Evolutionary conservation across 2,888 invertebrate genomes (phyloP).

Genomic region (Thereva nobilitata): DNA sequence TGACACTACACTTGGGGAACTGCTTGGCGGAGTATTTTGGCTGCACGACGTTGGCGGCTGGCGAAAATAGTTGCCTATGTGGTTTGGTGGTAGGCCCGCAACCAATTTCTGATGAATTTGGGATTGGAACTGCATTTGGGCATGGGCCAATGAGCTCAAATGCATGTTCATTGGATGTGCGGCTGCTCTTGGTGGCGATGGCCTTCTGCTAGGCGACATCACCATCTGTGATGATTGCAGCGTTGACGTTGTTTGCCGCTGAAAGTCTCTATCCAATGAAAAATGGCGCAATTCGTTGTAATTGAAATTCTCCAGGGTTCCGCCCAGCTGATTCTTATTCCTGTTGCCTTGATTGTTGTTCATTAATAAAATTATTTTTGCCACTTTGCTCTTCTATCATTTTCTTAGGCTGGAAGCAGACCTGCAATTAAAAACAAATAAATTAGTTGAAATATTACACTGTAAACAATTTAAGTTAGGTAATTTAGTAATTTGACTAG

Average conservation of each 20-base stretch:
- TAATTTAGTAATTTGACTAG: no score
- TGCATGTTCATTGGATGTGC: conserved; percentile 60
- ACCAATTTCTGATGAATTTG: conserved; percentile 57
- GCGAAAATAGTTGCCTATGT: conserved; percentile 52
- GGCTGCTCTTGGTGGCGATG: conserved; percentile 64
- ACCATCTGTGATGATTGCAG: conserved; percentile 60
- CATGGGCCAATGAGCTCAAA: conserved; percentile 54
- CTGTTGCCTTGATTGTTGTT: conserved; percentile 23
- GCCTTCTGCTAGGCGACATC: conserved; percentile 71
- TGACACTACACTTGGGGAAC: conserved; percentile 46
- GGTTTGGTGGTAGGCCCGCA: conserved; percentile 50
- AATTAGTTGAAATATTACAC: no score
- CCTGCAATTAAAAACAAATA: no score
- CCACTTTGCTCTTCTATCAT: not conserved
- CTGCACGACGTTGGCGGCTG: conserved; percentile 51
- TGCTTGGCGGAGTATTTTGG: conserved; percentile 38
- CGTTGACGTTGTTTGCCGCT: conserved; percentile 48
- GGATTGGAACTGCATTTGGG: conserved; percentile 56
- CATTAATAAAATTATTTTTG: not conserved
- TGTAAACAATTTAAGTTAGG: no score
- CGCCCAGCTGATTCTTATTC: conserved; percentile 13
- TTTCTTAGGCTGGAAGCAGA: no score
- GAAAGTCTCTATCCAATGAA: conserved; percentile 42
- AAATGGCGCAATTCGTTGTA: conserved; percentile 21
- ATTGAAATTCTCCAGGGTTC: conserved; percentile 26